A percentile compares a stretch with the other conserved stretches of the same genome.
These are phyloP conservation scores for Clarias magur DNA, from an alignment of 2,113 vertebrate genomes.

Conservation along the genomic window DNA sequence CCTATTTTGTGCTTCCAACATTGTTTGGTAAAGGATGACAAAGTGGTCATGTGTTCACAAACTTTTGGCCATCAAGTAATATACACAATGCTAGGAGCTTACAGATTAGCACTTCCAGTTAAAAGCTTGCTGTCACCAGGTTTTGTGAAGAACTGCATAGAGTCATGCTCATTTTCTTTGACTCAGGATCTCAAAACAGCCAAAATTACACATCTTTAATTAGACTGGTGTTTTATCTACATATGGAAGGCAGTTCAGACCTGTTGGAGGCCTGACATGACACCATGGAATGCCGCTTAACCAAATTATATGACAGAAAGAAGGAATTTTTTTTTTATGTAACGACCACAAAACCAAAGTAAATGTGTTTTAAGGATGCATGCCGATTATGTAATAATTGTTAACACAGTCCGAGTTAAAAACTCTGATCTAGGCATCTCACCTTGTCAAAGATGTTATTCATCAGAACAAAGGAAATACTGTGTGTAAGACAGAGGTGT, in stretches of 20 bases:
- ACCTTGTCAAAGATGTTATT: background rate
- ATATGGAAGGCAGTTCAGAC: background rate
- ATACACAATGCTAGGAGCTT: background rate
- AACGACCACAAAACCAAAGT: background rate
- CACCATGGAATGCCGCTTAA: background rate
- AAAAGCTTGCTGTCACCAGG: background rate
- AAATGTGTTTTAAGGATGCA: background rate
- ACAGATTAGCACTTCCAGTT: background rate
- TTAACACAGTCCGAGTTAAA: background rate
- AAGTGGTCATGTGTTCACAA: background rate
- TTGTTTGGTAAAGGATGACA: background rate
- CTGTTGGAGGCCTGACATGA: background rate
- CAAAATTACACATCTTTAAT: background rate
- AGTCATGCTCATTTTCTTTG: background rate
- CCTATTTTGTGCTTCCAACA: background rate
- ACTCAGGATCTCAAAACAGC: constrained; percentile 3
- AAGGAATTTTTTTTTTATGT: no score
- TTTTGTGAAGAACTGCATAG: background rate
- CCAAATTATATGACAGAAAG: background rate
- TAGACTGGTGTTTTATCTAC: background rate
- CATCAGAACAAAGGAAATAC: background rate
- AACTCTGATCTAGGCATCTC: background rate
- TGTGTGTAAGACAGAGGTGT: background rate
- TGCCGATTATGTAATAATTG: background rate
- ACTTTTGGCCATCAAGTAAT: background rate